A percentile compares a stretch with the other conserved stretches of the same genome.
Evolutionary conservation across 2,113 vertebrate species (phyloP).

Genomic region (Mungos mungo): DNA sequence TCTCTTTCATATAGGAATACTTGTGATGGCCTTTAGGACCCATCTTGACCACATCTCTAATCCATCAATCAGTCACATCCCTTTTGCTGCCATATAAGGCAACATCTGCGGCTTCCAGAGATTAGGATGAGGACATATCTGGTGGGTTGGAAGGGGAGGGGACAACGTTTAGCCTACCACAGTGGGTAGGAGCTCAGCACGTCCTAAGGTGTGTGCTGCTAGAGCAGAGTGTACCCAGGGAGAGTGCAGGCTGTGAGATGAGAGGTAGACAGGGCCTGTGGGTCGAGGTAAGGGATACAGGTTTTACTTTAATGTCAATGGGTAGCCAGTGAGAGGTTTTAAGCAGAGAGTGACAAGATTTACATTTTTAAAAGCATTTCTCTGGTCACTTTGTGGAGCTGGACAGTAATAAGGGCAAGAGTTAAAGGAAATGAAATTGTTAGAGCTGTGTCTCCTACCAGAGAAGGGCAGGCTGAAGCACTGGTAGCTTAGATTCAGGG

Average conservation of each 20-base stretch:
- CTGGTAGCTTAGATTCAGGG: not conserved
- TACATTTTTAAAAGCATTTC: constrained; percentile 2
- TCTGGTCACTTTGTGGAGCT: not conserved
- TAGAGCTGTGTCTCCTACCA: too few species aligned
- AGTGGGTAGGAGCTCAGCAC: not conserved
- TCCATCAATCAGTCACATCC: not conserved
- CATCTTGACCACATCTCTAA: not conserved
- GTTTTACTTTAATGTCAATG: not conserved
- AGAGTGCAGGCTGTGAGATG: not conserved
- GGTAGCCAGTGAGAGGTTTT: not conserved
- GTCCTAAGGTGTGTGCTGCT: not conserved
- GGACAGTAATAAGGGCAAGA: not conserved
- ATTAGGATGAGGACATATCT: not conserved
- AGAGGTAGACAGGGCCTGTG: not conserved
- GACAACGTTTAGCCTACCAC: not conserved
- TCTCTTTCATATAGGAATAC: not conserved
- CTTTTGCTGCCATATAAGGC: not conserved
- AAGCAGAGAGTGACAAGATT: not conserved
- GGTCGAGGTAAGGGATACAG: not conserved
- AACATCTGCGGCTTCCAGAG: not conserved
- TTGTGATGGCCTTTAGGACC: not conserved
- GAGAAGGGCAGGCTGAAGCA: not conserved
- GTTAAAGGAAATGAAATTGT: not conserved
- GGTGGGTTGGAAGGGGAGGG: not conserved
- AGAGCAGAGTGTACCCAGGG: not conserved